These are phyloP conservation scores for Aphis gossypii DNA, from an alignment of 1,140 invertebrate genomes.

Conservation along the genomic window DNA sequence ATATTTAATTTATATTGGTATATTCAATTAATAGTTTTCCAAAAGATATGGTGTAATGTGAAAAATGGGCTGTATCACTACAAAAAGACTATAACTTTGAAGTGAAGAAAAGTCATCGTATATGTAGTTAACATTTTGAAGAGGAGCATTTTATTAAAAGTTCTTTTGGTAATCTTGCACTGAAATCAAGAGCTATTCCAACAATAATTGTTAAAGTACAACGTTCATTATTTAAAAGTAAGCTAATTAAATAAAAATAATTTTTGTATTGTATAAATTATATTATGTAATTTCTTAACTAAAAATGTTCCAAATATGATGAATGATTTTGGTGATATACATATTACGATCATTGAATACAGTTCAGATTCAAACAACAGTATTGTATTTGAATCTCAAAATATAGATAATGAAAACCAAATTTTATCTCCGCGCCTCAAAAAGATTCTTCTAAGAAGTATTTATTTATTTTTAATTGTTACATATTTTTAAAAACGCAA, in stretches of 20 bases:
- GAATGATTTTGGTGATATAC: background rate
- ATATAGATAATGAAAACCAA: background rate
- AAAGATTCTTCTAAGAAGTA: background rate
- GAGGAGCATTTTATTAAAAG: background rate
- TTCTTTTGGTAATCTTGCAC: background rate
- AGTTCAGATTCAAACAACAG: background rate
- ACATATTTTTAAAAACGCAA: background rate
- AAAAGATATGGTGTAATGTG: background rate
- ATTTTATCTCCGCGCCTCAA: background rate
- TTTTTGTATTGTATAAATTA: background rate
- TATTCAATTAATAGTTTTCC: constrained; percentile 1
- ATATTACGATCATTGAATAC: background rate
- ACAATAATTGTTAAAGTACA: background rate
- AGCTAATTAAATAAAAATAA: background rate
- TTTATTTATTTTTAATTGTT: background rate
- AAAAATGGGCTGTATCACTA: background rate
- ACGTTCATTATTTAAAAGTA: background rate
- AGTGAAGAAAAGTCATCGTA: background rate
- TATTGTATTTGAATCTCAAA: background rate
- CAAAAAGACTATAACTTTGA: background rate
- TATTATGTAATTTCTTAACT: background rate
- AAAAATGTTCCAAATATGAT: background rate
- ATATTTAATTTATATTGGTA: background rate
- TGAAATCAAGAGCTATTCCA: background rate
- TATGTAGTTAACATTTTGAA: constrained; percentile 23